Conservation (phyloP, 92 coral and sea anemone species). For the Meandrina meandrites region DNA sequence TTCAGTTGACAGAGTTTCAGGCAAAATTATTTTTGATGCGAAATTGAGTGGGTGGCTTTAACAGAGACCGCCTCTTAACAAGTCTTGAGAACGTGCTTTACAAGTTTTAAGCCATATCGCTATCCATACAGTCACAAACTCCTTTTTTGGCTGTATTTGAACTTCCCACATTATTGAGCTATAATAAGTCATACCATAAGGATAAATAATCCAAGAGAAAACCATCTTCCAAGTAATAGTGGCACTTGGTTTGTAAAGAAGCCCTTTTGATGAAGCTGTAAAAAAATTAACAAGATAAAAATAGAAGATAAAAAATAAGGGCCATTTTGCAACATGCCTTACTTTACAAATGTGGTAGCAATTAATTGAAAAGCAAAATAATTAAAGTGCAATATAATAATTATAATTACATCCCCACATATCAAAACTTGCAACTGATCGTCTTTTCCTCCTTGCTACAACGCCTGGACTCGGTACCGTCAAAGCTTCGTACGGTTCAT, state of each 20-base stretch:
- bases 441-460: background rate
- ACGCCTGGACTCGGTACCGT: background rate
- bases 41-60: too few species aligned
- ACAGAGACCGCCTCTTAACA: too few species aligned
- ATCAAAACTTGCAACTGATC: background rate
- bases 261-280: slow-evolving; percentile 7
- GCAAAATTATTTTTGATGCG: too few species aligned
- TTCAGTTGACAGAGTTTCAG: too few species aligned
- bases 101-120: too few species aligned
- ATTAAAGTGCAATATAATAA: background rate
- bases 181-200: slow-evolving; percentile 5
- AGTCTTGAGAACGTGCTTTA: too few species aligned
- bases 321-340: too few species aligned
- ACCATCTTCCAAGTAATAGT: background rate
- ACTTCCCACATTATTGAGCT: background rate
- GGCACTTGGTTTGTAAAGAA: slow-evolving; percentile 1
- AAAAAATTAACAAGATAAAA: background rate
- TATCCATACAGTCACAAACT: too few species aligned
- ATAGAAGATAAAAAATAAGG: too few species aligned
- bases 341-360: too few species aligned
- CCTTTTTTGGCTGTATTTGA: too few species aligned
- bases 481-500: slow-evolving; percentile 7
- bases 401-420: slow-evolving; percentile 32
- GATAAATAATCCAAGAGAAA: slow-evolving; percentile 11
- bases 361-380: background rate